Evolutionary conservation across 2,113 vertebrate species (phyloP).

Genomic region (Rafetus swinhoei): DNA sequence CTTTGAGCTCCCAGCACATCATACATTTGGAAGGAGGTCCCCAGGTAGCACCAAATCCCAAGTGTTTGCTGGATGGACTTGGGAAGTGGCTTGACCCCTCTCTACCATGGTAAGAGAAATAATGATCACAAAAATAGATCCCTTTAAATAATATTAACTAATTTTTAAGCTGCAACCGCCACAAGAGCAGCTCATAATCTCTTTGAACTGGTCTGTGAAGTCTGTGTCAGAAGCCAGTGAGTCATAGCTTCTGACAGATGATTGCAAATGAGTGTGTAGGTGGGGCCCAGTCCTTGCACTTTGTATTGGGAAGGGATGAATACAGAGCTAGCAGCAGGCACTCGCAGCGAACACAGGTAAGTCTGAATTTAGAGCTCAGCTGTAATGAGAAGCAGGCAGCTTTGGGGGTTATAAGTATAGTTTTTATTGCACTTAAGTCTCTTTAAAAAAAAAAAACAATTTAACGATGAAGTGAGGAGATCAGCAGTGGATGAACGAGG

Average conservation of each 20-base stretch:
- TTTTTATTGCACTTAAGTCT: neutral
- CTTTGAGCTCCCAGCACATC: neutral
- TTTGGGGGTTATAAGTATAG: neutral
- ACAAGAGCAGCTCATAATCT: conserved; percentile 37
- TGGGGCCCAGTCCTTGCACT: conserved; percentile 25
- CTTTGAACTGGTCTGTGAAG: conserved; percentile 42
- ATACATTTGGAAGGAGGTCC: neutral
- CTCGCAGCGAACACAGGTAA: neutral
- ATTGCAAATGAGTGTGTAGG: conserved; percentile 43
- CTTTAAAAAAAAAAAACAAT: neutral
- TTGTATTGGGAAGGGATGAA: conserved; percentile 6
- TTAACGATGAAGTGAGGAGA: neutral
- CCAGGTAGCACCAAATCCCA: neutral
- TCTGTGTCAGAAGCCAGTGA: conserved; percentile 39
- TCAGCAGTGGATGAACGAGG: neutral
- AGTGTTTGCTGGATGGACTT: neutral
- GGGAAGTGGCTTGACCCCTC: neutral
- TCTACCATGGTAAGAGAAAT: neutral
- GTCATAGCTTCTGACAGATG: conserved; percentile 49
- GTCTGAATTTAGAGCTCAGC: neutral
- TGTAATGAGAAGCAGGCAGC: neutral
- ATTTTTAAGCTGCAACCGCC: conserved; percentile 11
- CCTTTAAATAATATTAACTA: neutral
- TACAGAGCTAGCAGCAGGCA: conserved; percentile 7
- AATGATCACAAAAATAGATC: neutral